A percentile compares a stretch with the other conserved stretches of the same genome.
phyloP scores from a whole-genome alignment of 2,888 invertebrate genomes.

The Micoletzkya japonica region DNA sequence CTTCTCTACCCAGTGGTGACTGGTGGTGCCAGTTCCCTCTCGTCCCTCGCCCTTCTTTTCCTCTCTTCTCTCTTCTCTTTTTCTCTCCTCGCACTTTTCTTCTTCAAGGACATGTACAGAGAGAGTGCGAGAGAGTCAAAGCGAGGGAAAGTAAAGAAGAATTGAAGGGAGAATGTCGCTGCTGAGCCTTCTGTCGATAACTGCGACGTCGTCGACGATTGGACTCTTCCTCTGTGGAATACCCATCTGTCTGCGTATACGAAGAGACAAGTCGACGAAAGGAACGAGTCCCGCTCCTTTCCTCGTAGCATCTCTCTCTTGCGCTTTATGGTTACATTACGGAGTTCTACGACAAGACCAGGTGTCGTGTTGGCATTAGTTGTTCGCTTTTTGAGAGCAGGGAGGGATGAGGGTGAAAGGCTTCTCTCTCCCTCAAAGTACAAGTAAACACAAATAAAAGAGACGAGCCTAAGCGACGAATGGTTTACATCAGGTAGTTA shows the following conservation, averaged over 20 bases:
- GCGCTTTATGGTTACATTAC: conserved; percentile 79
- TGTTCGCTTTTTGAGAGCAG: neutral
- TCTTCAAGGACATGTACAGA: conserved; percentile 12
- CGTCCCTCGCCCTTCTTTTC: too few relatives aligned
- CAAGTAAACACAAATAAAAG: neutral
- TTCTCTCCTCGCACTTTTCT: too few relatives aligned
- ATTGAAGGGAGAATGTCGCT: neutral
- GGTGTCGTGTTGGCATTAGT: neutral
- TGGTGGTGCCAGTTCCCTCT: conserved; percentile 3
- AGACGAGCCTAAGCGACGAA: neutral
- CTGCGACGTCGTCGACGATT: conserved; percentile 11
- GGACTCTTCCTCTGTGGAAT: conserved; percentile 56
- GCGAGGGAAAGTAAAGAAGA: neutral
- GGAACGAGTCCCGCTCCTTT: conserved; percentile 55
- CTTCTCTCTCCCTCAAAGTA: neutral
- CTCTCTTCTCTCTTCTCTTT: too few relatives aligned
- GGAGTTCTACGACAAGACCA: conserved; percentile 76
- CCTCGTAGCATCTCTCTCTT: conserved; percentile 68
- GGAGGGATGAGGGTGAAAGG: neutral
- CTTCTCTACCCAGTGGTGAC: neutral
- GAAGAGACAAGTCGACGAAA: conserved; percentile 49
- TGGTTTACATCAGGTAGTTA: conserved; percentile 68
- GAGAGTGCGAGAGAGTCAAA: neutral
- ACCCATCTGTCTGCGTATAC: conserved; percentile 54
- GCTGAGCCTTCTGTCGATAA: neutral